These are phyloP conservation scores for Protomyctophum bolini DNA, from an alignment of 2,113 vertebrate genomes.

Conservation along the genomic window DNA sequence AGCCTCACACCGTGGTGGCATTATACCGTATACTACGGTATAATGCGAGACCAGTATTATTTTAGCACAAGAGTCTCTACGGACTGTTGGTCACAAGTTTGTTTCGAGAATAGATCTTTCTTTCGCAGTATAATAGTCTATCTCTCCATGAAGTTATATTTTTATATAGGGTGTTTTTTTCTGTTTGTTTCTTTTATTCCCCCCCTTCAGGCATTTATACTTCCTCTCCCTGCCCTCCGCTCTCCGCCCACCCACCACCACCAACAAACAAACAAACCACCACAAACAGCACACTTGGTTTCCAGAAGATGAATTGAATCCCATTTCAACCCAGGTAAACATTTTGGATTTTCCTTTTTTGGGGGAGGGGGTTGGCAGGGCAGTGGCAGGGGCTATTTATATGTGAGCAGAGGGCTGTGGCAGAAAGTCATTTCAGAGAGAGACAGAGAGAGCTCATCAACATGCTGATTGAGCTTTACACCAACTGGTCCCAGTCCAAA, in stretches of 20 bases:
- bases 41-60: too few species aligned
- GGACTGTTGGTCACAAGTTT: constrained; percentile 66
- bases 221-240: neutral
- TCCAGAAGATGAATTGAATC: constrained; percentile 46
- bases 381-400: constrained; percentile 36
- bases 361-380: neutral
- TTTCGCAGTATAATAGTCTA: constrained; percentile 6
- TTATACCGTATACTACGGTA: too few species aligned
- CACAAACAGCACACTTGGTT: constrained; percentile 22
- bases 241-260: neutral
- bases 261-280: neutral
- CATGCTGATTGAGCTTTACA: too few species aligned
- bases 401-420: constrained; percentile 37
- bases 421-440: constrained; percentile 31
- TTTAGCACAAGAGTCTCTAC: constrained; percentile 21
- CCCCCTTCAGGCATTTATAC: neutral
- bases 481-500: too few species aligned
- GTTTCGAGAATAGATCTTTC: constrained; percentile 63
- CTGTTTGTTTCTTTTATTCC: constrained; percentile 5
- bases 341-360: constrained; percentile 41
- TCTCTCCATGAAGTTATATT: too few species aligned
- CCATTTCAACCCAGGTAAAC: constrained; percentile 56
- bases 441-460: neutral
- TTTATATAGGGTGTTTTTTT: constrained; percentile 7
- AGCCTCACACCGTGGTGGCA: too few species aligned